Conservation (phyloP, 2,113 vertebrate genomes). For the Aplodontia rufa region DNA sequence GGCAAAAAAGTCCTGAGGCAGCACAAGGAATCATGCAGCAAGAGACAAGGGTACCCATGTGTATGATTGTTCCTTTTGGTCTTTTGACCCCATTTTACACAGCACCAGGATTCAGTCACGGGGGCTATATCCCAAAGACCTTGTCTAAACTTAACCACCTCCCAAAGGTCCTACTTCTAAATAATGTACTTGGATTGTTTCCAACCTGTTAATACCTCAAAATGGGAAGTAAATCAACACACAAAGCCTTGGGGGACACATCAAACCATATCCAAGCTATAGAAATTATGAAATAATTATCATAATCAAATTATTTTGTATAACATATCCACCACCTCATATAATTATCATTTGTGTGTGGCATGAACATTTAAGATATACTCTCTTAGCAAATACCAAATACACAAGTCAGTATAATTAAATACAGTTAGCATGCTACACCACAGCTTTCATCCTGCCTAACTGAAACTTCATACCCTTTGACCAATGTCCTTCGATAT, state of each 20-base stretch:
- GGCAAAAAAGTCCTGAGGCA: neutral
- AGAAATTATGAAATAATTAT: neutral
- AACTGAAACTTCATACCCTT: neutral
- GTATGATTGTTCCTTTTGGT: neutral
- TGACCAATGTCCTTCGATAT: too few relatives aligned
- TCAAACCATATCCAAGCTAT: neutral
- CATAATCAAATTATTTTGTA: neutral
- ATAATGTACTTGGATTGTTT: neutral
- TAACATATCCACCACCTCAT: neutral
- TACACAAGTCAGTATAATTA: neutral
- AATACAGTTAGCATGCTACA: neutral
- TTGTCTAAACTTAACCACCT: neutral
- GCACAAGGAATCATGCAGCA: neutral
- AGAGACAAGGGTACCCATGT: too few relatives aligned
- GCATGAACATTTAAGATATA: neutral
- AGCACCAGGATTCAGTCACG: neutral
- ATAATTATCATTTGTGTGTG: neutral
- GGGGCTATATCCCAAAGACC: neutral
- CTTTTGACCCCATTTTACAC: neutral
- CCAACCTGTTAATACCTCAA: neutral
- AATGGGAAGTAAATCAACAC: neutral
- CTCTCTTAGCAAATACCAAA: neutral
- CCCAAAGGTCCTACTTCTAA: neutral
- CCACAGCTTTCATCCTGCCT: neutral
- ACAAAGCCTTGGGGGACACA: neutral